These are phyloP conservation scores for Nudaria mundana DNA, from an alignment of 2,888 invertebrate species.

Conservation along the genomic window DNA sequence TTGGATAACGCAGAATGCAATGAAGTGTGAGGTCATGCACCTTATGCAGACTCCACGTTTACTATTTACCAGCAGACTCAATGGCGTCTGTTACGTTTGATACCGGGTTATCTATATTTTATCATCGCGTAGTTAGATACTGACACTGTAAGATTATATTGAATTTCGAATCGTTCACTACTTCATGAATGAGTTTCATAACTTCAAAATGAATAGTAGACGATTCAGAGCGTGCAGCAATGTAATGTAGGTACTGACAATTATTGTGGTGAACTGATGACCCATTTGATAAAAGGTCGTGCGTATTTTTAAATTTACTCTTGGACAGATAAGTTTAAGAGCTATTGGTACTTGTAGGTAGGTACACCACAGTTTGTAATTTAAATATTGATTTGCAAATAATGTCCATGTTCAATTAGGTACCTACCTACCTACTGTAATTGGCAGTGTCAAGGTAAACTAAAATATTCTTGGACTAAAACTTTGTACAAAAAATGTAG, in stretches of 20 bases:
- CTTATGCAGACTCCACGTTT: conserved; percentile 53
- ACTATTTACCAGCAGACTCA: conserved; percentile 51
- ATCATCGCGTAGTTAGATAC: conserved; percentile 40
- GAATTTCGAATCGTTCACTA: conserved; percentile 36
- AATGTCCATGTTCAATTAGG: conserved; percentile 12
- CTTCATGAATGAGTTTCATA: conserved; percentile 56
- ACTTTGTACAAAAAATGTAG: conserved; percentile 16
- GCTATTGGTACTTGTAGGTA: too few species aligned
- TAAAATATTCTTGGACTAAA: conserved; percentile 17
- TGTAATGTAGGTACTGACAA: conserved; percentile 52
- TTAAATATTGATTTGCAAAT: conserved; percentile 15
- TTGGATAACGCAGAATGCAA: conserved; percentile 58
- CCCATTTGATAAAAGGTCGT: conserved; percentile 28
- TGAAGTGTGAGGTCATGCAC: conserved; percentile 64
- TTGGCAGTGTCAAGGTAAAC: conserved; percentile 17
- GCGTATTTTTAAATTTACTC: conserved; percentile 26
- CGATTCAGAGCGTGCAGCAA: conserved; percentile 73
- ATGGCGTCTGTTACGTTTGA: conserved; percentile 53
- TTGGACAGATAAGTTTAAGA: conserved; percentile 11
- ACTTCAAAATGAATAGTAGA: conserved; percentile 46
- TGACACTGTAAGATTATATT: conserved; percentile 40
- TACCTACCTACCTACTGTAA: too few species aligned
- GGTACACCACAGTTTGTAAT: conserved; percentile 2
- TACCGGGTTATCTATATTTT: conserved; percentile 60
- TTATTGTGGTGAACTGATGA: conserved; percentile 30